These are phyloP conservation scores for Amazona vittata DNA, from an alignment of 2,113 vertebrate species.

Conservation along the genomic window DNA sequence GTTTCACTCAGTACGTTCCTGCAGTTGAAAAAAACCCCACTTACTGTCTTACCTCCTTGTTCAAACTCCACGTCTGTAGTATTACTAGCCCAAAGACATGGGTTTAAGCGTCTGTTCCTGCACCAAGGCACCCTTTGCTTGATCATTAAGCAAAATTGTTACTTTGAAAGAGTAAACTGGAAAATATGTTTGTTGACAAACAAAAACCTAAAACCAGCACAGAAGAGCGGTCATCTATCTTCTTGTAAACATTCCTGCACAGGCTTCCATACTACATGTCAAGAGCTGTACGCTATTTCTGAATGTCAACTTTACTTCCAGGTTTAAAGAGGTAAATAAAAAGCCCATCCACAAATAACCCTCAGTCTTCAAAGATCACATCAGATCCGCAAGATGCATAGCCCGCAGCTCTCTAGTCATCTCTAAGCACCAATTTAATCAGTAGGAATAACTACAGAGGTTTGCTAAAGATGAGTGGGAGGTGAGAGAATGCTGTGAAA, in stretches of 20 bases:
- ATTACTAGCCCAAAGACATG: neutral
- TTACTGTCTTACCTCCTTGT: neutral
- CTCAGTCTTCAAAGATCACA: neutral
- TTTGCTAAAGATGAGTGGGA: slow-evolving; percentile 44
- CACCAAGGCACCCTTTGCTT: neutral
- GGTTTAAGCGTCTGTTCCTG: neutral
- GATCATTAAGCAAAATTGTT: neutral
- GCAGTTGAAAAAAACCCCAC: neutral
- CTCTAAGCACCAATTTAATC: slow-evolving; percentile 34
- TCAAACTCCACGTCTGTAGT: neutral
- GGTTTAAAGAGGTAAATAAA: neutral
- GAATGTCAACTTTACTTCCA: neutral
- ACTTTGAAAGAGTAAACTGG: neutral
- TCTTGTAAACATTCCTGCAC: neutral
- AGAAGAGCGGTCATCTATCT: neutral
- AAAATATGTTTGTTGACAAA: neutral
- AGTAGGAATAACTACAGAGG: slow-evolving; percentile 38
- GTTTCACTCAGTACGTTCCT: neutral
- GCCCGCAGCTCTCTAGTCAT: neutral
- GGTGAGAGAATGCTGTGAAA: slow-evolving; percentile 44
- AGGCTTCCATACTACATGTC: neutral
- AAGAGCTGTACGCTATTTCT: neutral
- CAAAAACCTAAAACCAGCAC: neutral
- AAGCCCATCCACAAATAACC: neutral
- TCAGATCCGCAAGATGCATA: neutral